A percentile compares a stretch with the other conserved stretches of the same genome.
Evolutionary conservation across 1,140 invertebrate genomes (phyloP).

Genomic region (Drosophila orosa): DNA sequence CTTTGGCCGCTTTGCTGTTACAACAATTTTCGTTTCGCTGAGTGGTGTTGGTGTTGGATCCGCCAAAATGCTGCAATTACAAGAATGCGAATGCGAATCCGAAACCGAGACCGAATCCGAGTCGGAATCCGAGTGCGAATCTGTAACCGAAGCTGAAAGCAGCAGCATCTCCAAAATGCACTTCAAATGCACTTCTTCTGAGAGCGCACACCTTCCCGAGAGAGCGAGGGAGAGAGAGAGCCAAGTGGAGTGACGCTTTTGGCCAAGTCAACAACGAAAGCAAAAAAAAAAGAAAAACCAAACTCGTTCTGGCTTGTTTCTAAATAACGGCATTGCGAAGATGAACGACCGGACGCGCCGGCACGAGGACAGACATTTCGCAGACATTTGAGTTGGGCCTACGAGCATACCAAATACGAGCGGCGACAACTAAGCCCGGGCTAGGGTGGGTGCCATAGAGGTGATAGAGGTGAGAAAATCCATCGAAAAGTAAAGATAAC

Average conservation of each 20-base stretch:
- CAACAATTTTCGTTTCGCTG: conserved; percentile 67
- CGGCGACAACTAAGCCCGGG: conserved; percentile 19
- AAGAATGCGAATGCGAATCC: conserved; percentile 59
- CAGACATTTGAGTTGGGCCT: conserved; percentile 70
- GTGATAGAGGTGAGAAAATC: neutral
- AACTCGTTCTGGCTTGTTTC: conserved; percentile 79
- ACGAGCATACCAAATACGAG: conserved; percentile 44
- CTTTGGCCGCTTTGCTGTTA: conserved; percentile 34
- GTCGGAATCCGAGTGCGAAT: conserved; percentile 29
- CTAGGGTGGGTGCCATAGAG: conserved; percentile 20
- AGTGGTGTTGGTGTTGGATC: conserved; percentile 17
- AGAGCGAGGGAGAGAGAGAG: conserved; percentile 1
- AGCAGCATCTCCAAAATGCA: conserved; percentile 45
- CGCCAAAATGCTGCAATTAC: conserved; percentile 57
- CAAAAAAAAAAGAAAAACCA: conserved; percentile 41
- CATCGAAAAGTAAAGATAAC: neutral
- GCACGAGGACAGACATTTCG: conserved; percentile 52
- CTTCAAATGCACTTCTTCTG: conserved; percentile 27
- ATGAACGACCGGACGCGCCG: conserved; percentile 71
- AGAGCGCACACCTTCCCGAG: conserved; percentile 3
- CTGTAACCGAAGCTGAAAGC: conserved; percentile 30
- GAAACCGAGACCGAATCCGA: conserved; percentile 17
- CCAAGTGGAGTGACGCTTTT: conserved; percentile 51
- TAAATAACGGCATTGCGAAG: conserved; percentile 82
- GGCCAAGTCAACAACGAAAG: conserved; percentile 65